A percentile compares a stretch with the other conserved stretches of the same genome.
Conservation (phyloP, 2,888 invertebrate species). For the Rotaria socialis region DNA sequence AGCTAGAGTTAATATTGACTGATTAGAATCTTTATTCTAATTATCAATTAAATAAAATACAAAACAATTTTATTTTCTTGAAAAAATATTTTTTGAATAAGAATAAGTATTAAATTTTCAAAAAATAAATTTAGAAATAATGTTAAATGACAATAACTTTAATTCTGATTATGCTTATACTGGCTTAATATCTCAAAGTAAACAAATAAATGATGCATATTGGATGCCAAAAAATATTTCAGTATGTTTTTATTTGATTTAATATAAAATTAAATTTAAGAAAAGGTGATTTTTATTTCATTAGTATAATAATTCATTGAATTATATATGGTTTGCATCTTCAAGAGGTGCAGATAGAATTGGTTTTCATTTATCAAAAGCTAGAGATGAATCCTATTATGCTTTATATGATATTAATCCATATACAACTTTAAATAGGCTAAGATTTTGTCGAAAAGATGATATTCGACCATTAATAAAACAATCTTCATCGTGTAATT, state of each 20-base stretch:
- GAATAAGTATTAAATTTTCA: background rate
- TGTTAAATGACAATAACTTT: background rate
- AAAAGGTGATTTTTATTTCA: background rate
- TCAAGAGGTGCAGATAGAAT: background rate
- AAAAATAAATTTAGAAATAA: background rate
- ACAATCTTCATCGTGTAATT: background rate
- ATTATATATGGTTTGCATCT: background rate
- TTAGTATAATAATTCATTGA: background rate
- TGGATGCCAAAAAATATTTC: slow-evolving; percentile 5
- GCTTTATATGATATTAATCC: background rate
- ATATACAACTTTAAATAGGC: background rate
- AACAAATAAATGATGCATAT: background rate
- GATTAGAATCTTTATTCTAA: no score
- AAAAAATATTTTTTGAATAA: background rate
- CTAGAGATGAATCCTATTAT: background rate
- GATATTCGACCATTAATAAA: background rate
- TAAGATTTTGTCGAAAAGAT: slow-evolving; percentile 5
- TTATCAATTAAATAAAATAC: no score
- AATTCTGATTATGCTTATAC: background rate
- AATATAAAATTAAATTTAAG: background rate
- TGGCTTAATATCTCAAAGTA: background rate
- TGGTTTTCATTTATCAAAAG: slow-evolving; percentile 22
- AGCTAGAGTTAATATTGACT: no score
- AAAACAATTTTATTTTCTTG: no score
- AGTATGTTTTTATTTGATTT: background rate